Conservation (phyloP, 2,113 vertebrate species). For the Heteronetta atricapilla region DNA sequence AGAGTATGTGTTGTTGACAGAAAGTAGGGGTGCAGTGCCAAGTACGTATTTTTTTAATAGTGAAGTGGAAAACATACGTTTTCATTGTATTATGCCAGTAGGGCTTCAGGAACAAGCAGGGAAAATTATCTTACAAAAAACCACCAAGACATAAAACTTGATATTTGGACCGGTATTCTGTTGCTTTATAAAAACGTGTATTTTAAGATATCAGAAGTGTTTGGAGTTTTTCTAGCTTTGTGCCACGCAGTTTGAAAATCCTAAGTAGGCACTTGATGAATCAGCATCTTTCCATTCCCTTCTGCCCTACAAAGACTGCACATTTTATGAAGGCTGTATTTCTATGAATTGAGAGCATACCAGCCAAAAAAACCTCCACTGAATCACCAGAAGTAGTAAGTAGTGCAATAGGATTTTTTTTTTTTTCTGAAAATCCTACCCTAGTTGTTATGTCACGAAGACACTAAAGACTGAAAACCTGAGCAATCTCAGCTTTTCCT, state of each 20-base stretch:
- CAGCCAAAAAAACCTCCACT: not conserved
- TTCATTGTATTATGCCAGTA: not conserved
- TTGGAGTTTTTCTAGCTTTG: constrained; percentile 35
- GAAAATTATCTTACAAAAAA: not conserved
- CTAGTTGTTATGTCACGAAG: not conserved
- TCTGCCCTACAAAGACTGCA: constrained; percentile 20
- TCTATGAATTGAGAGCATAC: constrained; percentile 30
- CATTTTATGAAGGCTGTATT: constrained; percentile 34
- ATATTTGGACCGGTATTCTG: not conserved
- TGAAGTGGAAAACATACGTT: accelerated
- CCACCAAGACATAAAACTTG: not conserved
- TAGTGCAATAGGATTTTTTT: not conserved
- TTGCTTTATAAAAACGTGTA: not conserved
- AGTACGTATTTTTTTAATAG: not conserved
- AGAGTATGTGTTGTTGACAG: not conserved
- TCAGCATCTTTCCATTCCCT: constrained; percentile 33
- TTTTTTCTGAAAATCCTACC: too few species aligned
- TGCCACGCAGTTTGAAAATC: constrained; percentile 35
- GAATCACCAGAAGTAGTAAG: not conserved
- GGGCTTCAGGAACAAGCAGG: not conserved
- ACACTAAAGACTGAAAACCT: not conserved
- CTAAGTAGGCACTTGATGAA: constrained; percentile 36
- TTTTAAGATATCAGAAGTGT: constrained; percentile 7
- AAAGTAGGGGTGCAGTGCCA: not conserved
- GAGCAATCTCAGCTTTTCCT: not conserved